These are phyloP conservation scores for Scolopax rusticola DNA, from an alignment of 2,797 vertebrate genomes.

Conservation along the genomic window DNA sequence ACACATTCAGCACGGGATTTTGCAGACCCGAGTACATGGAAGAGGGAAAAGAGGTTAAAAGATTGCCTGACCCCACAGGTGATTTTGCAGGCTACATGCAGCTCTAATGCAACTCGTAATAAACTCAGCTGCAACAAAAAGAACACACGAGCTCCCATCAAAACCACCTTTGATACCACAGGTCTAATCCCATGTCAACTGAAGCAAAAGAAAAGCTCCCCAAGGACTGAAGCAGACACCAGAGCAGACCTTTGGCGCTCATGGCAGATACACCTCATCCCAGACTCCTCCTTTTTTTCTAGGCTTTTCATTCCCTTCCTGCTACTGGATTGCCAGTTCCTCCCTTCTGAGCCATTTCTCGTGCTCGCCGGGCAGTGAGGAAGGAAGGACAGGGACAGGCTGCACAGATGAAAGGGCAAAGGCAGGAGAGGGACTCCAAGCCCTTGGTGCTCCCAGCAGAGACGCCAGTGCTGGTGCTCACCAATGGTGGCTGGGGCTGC, in stretches of 20 bases:
- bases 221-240: accelerated
- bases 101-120: not conserved
- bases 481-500: not conserved
- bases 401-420: constrained; percentile 14
- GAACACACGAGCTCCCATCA: not conserved
- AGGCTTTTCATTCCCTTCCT: not conserved
- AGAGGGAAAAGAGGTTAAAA: not conserved
- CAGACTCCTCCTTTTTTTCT: not conserved
- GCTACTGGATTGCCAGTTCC: not conserved
- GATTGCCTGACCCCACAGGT: accelerated
- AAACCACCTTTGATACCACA: not conserved
- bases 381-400: not conserved
- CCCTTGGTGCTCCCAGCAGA: not conserved
- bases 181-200: not conserved
- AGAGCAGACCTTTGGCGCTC: not conserved
- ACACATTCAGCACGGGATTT: accelerated
- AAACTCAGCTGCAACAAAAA: not conserved
- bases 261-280: not conserved
- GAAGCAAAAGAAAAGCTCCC: not conserved
- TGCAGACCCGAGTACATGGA: accelerated
- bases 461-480: not conserved
- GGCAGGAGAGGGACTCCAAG: not conserved
- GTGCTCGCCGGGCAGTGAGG: not conserved
- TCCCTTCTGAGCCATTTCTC: not conserved
- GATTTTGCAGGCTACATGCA: not conserved